These are phyloP conservation scores for Drosophila insularis DNA, from an alignment of 1,140 invertebrate genomes.

Conservation along the genomic window DNA sequence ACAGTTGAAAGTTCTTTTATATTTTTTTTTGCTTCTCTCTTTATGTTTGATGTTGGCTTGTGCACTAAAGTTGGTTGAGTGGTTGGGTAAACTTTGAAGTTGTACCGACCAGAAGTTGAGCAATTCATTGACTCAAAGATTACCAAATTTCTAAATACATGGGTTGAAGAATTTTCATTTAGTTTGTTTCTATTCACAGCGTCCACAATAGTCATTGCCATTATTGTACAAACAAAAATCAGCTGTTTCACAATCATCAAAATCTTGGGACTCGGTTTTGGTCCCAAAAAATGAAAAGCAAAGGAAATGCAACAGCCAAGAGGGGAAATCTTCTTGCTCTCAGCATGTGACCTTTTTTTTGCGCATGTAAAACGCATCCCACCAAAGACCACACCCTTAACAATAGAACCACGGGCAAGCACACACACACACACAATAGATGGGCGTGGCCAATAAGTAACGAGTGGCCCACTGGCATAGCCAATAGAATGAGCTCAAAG, in stretches of 20 bases:
- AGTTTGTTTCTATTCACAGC: not conserved
- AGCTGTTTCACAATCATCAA: conserved; percentile 49
- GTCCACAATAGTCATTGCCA: not conserved
- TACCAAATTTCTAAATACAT: not conserved
- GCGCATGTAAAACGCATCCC: conserved; percentile 54
- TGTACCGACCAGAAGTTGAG: conserved; percentile 38
- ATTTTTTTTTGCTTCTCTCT: conserved; percentile 18
- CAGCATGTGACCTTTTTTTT: conserved; percentile 25
- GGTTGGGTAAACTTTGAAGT: conserved; percentile 52
- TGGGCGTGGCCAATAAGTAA: conserved; percentile 49
- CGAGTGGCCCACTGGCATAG: conserved; percentile 47
- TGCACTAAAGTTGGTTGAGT: not conserved
- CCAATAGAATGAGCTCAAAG: conserved; percentile 46
- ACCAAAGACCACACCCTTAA: conserved; percentile 44
- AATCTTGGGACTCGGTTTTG: conserved; percentile 22
- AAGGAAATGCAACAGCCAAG: conserved; percentile 56
- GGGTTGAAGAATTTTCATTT: not conserved
- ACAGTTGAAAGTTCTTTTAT: conserved; percentile 50
- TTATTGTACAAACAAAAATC: conserved; percentile 14
- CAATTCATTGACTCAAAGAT: conserved; percentile 22
- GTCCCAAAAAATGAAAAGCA: conserved; percentile 22
- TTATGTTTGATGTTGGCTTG: conserved; percentile 54
- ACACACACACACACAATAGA: conserved; percentile 13
- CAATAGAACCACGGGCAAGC: not conserved
- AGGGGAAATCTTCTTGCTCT: conserved; percentile 46